These are phyloP conservation scores for Sarotherodon lohbergeri DNA, from an alignment of 2,113 vertebrate species.

Conservation along the genomic window DNA sequence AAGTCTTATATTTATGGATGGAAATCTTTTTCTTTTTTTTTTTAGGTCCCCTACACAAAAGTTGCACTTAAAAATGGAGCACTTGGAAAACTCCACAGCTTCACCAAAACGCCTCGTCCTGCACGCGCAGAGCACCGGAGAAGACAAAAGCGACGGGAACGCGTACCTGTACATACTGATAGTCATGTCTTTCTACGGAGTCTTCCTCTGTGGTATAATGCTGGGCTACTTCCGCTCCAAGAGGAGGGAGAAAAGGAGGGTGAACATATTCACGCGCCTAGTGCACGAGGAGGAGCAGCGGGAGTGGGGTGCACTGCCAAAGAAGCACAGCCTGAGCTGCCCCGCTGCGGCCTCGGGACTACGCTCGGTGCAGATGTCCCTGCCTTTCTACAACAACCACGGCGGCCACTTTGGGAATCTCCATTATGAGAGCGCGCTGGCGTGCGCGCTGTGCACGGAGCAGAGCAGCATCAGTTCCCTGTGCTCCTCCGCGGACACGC, in stretches of 20 bases:
- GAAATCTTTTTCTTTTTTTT: background rate
- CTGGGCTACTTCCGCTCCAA: conserved; percentile 92
- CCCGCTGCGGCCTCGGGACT: conserved; percentile 57
- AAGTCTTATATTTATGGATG: background rate
- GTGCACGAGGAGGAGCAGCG: conserved; percentile 88
- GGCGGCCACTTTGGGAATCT: conserved; percentile 13
- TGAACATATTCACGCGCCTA: conserved; percentile 79
- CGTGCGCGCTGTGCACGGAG: conserved; percentile 86
- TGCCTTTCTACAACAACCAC: conserved; percentile 61
- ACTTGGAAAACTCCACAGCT: conserved; percentile 68
- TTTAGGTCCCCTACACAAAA: background rate
- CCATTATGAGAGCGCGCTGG: conserved; percentile 61
- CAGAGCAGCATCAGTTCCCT: conserved; percentile 90
- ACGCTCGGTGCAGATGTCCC: conserved; percentile 65
- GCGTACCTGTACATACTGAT: conserved; percentile 89
- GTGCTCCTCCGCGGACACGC: conserved; percentile 85
- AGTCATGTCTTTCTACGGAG: conserved; percentile 90
- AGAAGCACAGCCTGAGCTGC: conserved; percentile 66
- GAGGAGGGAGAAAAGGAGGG: conserved; percentile 80
- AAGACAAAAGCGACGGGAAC: conserved; percentile 59
- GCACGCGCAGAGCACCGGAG: background rate
- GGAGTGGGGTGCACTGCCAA: conserved; percentile 84
- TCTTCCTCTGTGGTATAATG: conserved; percentile 90
- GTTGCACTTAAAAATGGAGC: conserved; percentile 72
- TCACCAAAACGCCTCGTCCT: conserved; percentile 6